Base-by-base conservation (phyloP, 2,797 vertebrate genomes). In the Okamejei kenojei region DNA sequence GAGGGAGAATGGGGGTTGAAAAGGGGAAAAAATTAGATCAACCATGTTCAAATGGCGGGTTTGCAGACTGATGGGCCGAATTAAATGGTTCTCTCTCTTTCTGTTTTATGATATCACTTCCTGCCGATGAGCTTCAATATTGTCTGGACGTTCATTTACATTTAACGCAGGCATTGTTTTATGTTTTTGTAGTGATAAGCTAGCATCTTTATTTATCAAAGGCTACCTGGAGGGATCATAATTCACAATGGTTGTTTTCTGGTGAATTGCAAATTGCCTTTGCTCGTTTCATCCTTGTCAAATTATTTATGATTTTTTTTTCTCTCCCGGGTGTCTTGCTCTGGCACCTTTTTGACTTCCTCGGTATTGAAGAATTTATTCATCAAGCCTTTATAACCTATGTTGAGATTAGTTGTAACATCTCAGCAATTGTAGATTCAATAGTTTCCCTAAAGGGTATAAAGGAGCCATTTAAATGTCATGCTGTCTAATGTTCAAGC, bases 301-400 rank as follows among this genome's bases (percentile, higher is more conserved):
- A 63, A 88, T 88, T 88, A 15, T 32, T 65, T 88, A 17, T 88
- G 29, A 65, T 65, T 63, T 65, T 86, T 88, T 88, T 32, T 88
- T 65, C 17, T 32, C 81, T 32, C 81, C 61, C 0, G 65, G 84
- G 13, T 63, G 35, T 63, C 58, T 1, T 88, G 10, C 61, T 65
- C 84, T 17, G n/a, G n/a, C 84, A 88, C 15, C 84, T 65, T 32
- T 68, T 17, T 88, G 84, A 9, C 29, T 65, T 65, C n/a, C 84
- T 21, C 54, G 61, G 84, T 63, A 68, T 65, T 88, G 65, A 88
- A 88, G 15, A 88, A 88, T 88, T 21, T 1, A 68, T 88, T 88
- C 21, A 88, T 88, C 84, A 88, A 68, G 13, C 61, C 65, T 5
- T 32, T 35, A 32, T 35, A 61, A 68, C 13, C 17, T 7, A 65